Conservation (phyloP, 2,888 invertebrate species). For the Macrophya alboannulata region DNA sequence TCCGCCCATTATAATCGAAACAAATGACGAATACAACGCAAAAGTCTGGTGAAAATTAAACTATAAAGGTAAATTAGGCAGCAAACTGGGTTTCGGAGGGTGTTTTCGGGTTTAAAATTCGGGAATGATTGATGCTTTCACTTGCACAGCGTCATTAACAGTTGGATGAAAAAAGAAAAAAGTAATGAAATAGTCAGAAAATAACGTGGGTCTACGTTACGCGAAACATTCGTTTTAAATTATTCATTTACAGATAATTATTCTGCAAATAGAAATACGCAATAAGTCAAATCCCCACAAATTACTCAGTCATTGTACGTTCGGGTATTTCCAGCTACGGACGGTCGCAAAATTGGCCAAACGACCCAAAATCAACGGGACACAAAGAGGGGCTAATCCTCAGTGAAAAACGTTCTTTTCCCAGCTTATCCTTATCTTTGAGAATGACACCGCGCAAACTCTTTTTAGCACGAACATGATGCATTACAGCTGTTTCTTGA, state of each 20-base stretch:
- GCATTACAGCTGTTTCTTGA: slow-evolving; percentile 2
- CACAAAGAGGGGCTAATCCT: no score
- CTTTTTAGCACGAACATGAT: background rate
- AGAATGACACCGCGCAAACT: background rate
- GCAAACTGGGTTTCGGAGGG: background rate
- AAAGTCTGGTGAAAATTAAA: background rate
- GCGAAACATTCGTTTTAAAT: background rate
- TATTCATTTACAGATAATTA: background rate
- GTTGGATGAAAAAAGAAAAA: background rate
- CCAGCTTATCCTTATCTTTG: background rate
- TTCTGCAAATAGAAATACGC: background rate
- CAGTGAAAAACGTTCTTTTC: no score
- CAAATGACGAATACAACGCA: background rate
- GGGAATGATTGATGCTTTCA: background rate
- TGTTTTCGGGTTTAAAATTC: background rate
- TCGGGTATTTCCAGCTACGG: background rate
- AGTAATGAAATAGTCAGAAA: background rate
- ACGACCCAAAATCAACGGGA: background rate
- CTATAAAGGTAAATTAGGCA: background rate
- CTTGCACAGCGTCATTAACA: background rate
- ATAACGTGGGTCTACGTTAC: background rate
- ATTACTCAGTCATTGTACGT: background rate
- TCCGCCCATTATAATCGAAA: background rate
- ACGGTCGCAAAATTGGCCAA: background rate
- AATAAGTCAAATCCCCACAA: background rate